Percentiles rank a stretch among this genome's conserved stretches.
Evolutionary conservation across 64 coral and sea anemone genomes (phyloP).

Genomic region (Stichodactyla helianthus): DNA sequence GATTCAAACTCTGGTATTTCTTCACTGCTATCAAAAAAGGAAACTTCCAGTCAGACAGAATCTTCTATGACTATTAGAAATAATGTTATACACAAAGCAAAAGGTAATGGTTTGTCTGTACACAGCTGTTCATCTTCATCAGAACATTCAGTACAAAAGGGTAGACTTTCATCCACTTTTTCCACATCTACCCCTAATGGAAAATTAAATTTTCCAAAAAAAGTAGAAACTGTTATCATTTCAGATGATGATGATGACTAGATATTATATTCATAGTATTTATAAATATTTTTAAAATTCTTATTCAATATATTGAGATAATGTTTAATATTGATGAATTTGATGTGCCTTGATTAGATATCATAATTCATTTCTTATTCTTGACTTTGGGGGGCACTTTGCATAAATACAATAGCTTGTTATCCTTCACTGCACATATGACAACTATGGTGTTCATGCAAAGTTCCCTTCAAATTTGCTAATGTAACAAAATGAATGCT

Average conservation of each 20-base stretch:
- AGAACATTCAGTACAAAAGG: neutral
- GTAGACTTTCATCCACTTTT: neutral
- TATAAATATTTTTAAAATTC: neutral
- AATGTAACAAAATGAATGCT: too few relatives aligned
- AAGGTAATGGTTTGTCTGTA: too few relatives aligned
- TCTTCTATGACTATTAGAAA: neutral
- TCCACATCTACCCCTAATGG: neutral
- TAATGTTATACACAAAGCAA: neutral
- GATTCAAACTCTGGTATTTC: neutral
- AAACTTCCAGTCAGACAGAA: neutral
- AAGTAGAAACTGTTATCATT: neutral
- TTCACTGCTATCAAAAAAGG: neutral
- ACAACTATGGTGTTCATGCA: too few relatives aligned
- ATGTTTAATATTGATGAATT: too few relatives aligned
- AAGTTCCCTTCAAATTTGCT: too few relatives aligned
- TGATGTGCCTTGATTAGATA: too few relatives aligned
- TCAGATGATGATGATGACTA: slow-evolving; percentile 18
- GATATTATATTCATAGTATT: neutral
- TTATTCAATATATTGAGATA: too few relatives aligned
- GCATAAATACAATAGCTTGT: too few relatives aligned
- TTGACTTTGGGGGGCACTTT: too few relatives aligned
- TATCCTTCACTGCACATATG: too few relatives aligned
- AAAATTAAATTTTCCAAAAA: neutral
- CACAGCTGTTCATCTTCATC: neutral
- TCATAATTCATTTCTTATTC: too few relatives aligned